These are phyloP conservation scores for Alethe castanea DNA, from an alignment of 2,113 vertebrate genomes.

Conservation along the genomic window DNA sequence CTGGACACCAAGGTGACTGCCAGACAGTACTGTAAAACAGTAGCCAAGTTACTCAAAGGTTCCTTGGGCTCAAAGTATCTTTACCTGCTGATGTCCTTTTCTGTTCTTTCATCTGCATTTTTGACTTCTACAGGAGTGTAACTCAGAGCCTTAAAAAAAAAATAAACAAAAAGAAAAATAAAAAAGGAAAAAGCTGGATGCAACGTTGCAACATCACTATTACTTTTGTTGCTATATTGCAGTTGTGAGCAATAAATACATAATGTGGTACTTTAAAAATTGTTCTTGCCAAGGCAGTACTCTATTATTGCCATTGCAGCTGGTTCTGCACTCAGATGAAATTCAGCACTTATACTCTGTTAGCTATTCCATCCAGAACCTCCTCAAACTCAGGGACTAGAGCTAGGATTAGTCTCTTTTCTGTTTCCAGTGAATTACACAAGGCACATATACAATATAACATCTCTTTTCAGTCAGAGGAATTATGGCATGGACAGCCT, in stretches of 20 bases:
- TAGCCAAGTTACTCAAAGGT: background rate
- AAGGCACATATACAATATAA: background rate
- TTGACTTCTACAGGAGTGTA: constrained; percentile 86
- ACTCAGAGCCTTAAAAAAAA: constrained; percentile 84
- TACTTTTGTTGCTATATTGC: background rate
- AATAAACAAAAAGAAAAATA: background rate
- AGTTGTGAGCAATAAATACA: background rate
- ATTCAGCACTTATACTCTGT: background rate
- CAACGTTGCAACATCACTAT: background rate
- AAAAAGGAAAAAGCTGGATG: background rate
- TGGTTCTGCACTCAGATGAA: background rate
- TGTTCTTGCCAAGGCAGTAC: background rate
- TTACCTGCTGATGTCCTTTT: constrained; percentile 89
- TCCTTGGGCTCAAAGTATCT: background rate
- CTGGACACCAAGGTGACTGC: background rate
- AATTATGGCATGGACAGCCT: background rate
- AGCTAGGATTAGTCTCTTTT: background rate
- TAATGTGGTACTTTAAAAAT: background rate
- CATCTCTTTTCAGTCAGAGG: background rate
- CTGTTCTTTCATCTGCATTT: constrained; percentile 83
- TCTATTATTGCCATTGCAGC: background rate
- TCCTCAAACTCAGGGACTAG: background rate
- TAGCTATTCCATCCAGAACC: background rate
- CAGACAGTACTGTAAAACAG: background rate
- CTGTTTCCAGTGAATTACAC: background rate